Evolutionary conservation across 2,797 vertebrate species (phyloP).

Genomic region (Acomys russatus): DNA sequence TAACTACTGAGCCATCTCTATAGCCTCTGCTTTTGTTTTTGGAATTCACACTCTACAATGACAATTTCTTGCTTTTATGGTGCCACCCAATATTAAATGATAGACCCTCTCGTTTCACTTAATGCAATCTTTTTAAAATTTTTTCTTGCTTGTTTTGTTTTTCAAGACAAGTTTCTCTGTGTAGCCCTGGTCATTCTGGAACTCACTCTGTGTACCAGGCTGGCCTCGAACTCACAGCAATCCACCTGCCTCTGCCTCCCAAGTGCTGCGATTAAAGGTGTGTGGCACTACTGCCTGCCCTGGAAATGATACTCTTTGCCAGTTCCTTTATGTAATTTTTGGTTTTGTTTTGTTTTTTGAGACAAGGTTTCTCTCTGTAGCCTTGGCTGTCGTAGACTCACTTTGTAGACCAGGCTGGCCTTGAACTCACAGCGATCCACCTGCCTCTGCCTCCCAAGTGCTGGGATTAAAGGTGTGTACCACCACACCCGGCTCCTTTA

Average conservation of each 20-base stretch:
- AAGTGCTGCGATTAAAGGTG: background rate
- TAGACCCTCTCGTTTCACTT: slow-evolving; percentile 73
- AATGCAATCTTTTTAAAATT: slow-evolving; percentile 46
- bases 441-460: too few relatives aligned
- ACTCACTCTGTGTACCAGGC: background rate
- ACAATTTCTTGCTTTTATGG: slow-evolving; percentile 64
- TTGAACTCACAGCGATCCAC: too few relatives aligned
- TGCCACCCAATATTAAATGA: slow-evolving; percentile 84
- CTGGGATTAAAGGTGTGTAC: too few relatives aligned
- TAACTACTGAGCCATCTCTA: background rate
- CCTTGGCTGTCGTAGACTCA: too few relatives aligned
- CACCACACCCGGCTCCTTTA: too few relatives aligned
- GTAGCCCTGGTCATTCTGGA: background rate
- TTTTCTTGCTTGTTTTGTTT: background rate
- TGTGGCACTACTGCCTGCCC: background rate
- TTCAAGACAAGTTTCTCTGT: background rate
- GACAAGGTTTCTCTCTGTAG: too few relatives aligned
- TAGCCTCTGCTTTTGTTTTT: background rate
- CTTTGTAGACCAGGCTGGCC: too few relatives aligned
- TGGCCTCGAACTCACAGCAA: background rate
- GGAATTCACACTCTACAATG: background rate
- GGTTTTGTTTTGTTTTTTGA: too few relatives aligned
- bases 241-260: background rate
- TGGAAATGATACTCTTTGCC: background rate
- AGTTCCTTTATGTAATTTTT: too few relatives aligned